Evolutionary conservation across 2,113 vertebrate genomes (phyloP).

Genomic region (Baryphthengus martii): DNA sequence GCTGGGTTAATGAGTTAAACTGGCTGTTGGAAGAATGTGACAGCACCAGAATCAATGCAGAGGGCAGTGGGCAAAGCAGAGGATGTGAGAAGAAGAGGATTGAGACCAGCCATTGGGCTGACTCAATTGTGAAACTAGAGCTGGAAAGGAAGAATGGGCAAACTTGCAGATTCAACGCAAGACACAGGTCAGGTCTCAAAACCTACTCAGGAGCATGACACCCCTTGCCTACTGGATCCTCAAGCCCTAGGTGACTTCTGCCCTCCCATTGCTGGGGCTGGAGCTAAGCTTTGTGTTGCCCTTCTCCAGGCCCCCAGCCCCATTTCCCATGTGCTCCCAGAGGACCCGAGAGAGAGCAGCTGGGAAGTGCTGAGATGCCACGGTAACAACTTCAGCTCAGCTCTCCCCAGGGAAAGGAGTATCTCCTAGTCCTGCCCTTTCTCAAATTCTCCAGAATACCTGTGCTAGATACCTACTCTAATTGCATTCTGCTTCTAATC

Average conservation of each 20-base stretch:
- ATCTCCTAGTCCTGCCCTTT: background rate
- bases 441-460: background rate
- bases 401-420: background rate
- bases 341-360: background rate
- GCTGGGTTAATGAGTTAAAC: background rate
- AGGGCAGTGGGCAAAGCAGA: background rate
- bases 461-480: background rate
- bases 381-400: background rate
- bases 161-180: background rate
- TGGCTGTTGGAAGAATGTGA: background rate
- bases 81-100: background rate
- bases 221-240: background rate
- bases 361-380: background rate
- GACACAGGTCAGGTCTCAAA: background rate
- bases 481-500: background rate
- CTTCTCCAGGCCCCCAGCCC: fast-evolving
- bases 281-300: background rate
- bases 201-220: background rate
- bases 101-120: background rate
- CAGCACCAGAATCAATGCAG: background rate
- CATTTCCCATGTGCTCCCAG: background rate
- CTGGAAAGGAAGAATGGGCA: background rate
- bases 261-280: background rate
- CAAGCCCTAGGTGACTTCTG: background rate
- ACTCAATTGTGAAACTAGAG: background rate